Evolutionary conservation across 2,797 vertebrate genomes (phyloP).

Genomic region (Leucoraja ocellata): DNA sequence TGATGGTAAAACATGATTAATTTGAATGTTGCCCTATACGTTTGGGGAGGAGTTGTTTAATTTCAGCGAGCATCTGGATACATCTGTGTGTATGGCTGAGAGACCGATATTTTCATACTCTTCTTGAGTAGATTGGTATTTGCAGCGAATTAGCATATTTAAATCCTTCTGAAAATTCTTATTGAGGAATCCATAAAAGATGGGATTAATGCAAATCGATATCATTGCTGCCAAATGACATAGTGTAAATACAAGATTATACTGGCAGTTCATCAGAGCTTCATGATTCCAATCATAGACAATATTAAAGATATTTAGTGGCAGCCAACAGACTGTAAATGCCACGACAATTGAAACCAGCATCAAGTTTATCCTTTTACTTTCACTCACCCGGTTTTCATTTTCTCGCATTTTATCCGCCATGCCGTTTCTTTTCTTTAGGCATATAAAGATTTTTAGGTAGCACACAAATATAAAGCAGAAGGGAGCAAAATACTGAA

Average conservation of each 20-base stretch:
- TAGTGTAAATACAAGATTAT: conserved; percentile 54
- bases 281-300: conserved; percentile 68
- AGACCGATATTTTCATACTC: conserved; percentile 57
- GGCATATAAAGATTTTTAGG: conserved; percentile 56
- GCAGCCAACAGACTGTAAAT: conserved; percentile 75
- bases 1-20: conserved; percentile 38
- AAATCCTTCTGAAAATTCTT: conserved; percentile 63
- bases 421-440: conserved; percentile 58
- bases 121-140: conserved; percentile 49
- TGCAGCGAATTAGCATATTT: conserved; percentile 48
- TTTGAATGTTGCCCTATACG: neutral
- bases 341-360: conserved; percentile 70
- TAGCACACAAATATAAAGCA: conserved; percentile 63
- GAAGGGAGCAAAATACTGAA: conserved; percentile 60
- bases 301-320: conserved; percentile 76
- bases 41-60: conserved; percentile 43
- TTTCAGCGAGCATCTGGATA: conserved; percentile 54
- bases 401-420: conserved; percentile 56
- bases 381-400: conserved; percentile 59
- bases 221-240: conserved; percentile 75
- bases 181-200: conserved; percentile 66
- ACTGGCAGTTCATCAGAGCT: conserved; percentile 56
- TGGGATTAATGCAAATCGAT: conserved; percentile 75
- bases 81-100: conserved; percentile 53
- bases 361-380: conserved; percentile 70